A percentile compares a stretch with the other conserved stretches of the same genome.
Evolutionary conservation across 2,113 vertebrate species (phyloP).

Genomic region (Tretioscincus oriximinensis): DNA sequence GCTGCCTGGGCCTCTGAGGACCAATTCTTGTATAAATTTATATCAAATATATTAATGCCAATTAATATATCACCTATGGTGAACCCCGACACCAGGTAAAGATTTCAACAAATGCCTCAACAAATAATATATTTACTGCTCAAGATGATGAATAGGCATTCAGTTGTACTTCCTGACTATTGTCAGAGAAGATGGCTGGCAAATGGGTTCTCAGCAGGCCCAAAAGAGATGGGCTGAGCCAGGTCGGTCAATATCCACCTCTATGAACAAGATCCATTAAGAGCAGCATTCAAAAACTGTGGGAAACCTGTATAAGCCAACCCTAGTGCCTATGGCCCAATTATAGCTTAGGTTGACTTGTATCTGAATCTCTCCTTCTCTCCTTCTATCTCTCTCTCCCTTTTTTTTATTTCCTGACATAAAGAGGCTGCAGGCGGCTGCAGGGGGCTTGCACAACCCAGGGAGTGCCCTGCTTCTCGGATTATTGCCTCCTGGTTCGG

Average conservation of each 20-base stretch:
- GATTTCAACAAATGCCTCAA: rapidly evolving
- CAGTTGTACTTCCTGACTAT: rapidly evolving
- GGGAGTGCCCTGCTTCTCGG: conserved; percentile 19
- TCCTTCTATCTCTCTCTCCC: not conserved
- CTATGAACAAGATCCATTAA: not conserved
- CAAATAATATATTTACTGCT: rapidly evolving
- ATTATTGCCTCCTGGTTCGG: conserved; percentile 43
- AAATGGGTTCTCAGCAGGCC: too few species aligned
- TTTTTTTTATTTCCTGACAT: not conserved
- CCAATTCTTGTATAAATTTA: too few species aligned
- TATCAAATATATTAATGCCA: too few species aligned
- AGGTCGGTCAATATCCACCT: not conserved
- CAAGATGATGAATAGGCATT: rapidly evolving
- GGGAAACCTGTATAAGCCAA: not conserved
- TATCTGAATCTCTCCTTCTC: not conserved
- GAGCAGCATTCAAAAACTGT: not conserved
- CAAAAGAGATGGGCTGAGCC: too few species aligned
- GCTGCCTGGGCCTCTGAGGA: too few species aligned
- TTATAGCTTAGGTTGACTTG: not conserved
- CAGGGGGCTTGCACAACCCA: not conserved
- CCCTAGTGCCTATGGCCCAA: rapidly evolving
- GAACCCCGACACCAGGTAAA: too few species aligned
- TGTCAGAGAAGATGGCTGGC: too few species aligned
- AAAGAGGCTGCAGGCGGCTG: not conserved
- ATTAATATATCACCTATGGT: too few species aligned